These are phyloP conservation scores for Balaenoptera acutorostrata DNA, from an alignment of 2,113 vertebrate species.

Conservation along the genomic window DNA sequence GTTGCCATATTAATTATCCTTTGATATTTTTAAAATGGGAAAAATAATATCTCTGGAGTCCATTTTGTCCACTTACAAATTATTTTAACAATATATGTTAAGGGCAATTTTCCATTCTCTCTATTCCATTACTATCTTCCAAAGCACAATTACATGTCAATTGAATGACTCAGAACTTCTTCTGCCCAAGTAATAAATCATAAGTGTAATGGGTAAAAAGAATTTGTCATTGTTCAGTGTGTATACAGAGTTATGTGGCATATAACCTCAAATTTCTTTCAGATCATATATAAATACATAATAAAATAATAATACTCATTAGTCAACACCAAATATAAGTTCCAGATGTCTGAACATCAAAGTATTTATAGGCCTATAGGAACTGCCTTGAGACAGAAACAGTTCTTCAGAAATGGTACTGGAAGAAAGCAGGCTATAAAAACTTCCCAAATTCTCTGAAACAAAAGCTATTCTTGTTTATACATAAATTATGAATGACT, in stretches of 20 bases:
- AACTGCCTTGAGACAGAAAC: slow-evolving; percentile 68
- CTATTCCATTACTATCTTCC: slow-evolving; percentile 54
- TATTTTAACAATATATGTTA: slow-evolving; percentile 58
- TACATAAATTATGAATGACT: slow-evolving; percentile 59
- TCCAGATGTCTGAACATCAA: slow-evolving; percentile 61
- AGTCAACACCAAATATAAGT: slow-evolving; percentile 60
- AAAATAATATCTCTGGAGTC: slow-evolving; percentile 33
- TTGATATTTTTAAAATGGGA: slow-evolving; percentile 60
- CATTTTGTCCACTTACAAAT: slow-evolving; percentile 62
- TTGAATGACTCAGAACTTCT: slow-evolving; percentile 61
- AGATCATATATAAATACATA: slow-evolving; percentile 69
- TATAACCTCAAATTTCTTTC: slow-evolving; percentile 71
- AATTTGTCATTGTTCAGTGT: slow-evolving; percentile 55
- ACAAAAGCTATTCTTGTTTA: slow-evolving; percentile 63
- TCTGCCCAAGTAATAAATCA: slow-evolving; percentile 54
- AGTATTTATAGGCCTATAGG: slow-evolving; percentile 61
- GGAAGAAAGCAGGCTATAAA: slow-evolving; percentile 45
- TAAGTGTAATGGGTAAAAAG: slow-evolving; percentile 62
- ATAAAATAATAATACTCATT: slow-evolving; percentile 57
- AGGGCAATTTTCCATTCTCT: slow-evolving; percentile 26
- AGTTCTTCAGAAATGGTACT: slow-evolving; percentile 31
- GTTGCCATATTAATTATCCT: slow-evolving; percentile 34
- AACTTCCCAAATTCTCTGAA: slow-evolving; percentile 23
- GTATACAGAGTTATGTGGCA: slow-evolving; percentile 49
- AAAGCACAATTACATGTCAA: slow-evolving; percentile 65